A percentile compares a stretch with the other conserved stretches of the same genome.
These are phyloP conservation scores for Cardinalis cardinalis DNA, from an alignment of 2,113 vertebrate genomes.

Conservation along the genomic window DNA sequence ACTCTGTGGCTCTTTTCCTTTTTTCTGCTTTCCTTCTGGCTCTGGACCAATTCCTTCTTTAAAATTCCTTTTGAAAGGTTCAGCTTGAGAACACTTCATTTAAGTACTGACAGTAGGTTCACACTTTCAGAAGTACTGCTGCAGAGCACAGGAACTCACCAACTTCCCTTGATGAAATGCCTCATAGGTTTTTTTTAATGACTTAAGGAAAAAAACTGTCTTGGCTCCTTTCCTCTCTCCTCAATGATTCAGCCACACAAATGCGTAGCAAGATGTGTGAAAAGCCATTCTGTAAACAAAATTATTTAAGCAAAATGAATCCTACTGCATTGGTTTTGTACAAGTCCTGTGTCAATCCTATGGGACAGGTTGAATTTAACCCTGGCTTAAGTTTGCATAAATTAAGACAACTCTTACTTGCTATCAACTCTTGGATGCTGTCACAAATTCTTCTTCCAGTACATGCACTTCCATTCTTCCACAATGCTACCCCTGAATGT, in stretches of 20 bases:
- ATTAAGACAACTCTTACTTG: background rate
- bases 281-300: background rate
- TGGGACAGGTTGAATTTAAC: background rate
- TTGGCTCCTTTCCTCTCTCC: background rate
- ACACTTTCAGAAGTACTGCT: background rate
- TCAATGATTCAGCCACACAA: background rate
- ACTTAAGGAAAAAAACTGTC: background rate
- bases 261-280: background rate
- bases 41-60: background rate
- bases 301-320: background rate
- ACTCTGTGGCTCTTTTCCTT: background rate
- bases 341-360: background rate
- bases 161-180: background rate
- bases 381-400: background rate
- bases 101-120: background rate
- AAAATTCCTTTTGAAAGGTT: constrained; percentile 35
- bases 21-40: background rate
- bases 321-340: background rate
- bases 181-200: background rate
- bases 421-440: background rate
- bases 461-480: background rate
- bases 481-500: background rate
- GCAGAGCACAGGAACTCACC: background rate
- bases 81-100: constrained; percentile 6
- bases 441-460: background rate